phyloP scores from a whole-genome alignment of 2,888 invertebrate species.

The Subacronicta megacephala region DNA sequence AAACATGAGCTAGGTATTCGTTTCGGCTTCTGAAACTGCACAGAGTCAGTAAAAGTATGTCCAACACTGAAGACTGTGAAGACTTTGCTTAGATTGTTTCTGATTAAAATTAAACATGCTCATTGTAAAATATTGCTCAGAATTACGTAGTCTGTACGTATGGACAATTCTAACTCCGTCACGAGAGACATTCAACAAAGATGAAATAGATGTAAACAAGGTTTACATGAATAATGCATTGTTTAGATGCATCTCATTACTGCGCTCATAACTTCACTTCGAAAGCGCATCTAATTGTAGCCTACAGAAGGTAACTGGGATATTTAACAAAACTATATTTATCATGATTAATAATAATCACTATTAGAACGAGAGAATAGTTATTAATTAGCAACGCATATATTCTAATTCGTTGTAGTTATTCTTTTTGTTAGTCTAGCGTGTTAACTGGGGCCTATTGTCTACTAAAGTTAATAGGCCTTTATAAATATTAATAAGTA shows the following conservation, averaged over 20 bases:
- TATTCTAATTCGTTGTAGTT: conserved; percentile 16
- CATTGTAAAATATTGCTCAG: conserved; percentile 4
- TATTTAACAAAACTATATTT: conserved; percentile 50
- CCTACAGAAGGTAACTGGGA: conserved; percentile 49
- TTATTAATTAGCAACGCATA: conserved; percentile 27
- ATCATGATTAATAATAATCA: conserved; percentile 52
- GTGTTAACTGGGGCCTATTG: conserved; percentile 31
- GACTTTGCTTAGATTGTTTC: neutral
- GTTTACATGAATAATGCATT: conserved; percentile 70
- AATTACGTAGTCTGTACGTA: conserved; percentile 6
- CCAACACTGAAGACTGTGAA: too few relatives aligned
- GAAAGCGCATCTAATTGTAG: conserved; percentile 74
- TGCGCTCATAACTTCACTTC: conserved; percentile 66
- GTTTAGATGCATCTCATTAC: conserved; percentile 66
- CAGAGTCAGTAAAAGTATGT: neutral
- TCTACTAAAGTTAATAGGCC: conserved; percentile 39
- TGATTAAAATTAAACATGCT: conserved; percentile 7
- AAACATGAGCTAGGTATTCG: neutral
- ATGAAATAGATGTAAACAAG: conserved; percentile 65
- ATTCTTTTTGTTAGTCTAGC: conserved; percentile 13
- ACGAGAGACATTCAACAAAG: conserved; percentile 55
- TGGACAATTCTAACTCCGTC: conserved; percentile 14
- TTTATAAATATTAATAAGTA: conserved; percentile 48
- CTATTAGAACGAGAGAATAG: conserved; percentile 24
- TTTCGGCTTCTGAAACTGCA: conserved; percentile 16